Conservation (phyloP, 2,797 vertebrate species). For the Sternotherus odoratus region DNA sequence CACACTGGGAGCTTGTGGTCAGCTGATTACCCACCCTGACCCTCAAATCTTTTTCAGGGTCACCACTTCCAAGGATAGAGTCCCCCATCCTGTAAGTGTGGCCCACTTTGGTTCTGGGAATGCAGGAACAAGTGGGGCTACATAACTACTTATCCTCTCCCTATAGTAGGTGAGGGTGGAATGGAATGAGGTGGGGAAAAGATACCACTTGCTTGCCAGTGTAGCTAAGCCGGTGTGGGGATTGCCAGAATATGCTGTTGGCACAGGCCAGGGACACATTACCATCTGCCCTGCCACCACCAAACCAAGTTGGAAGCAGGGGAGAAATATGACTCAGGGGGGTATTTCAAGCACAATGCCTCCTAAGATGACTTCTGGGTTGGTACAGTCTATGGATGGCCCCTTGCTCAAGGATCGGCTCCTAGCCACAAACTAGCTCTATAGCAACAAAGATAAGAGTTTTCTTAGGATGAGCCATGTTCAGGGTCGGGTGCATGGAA, state of each 20-base stretch:
- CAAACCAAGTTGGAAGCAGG: background rate
- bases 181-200: background rate
- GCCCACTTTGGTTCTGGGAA: background rate
- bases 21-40: background rate
- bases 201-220: background rate
- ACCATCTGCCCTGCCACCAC: background rate
- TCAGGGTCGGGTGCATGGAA: background rate
- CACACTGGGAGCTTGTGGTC: background rate
- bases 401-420: background rate
- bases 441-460: background rate
- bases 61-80: background rate
- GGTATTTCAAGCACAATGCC: background rate
- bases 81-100: background rate
- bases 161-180: background rate
- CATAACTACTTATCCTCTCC: background rate
- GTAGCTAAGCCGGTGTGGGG: background rate
- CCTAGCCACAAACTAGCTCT: background rate
- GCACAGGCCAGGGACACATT: background rate
- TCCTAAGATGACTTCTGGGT: background rate
- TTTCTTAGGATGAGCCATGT: background rate
- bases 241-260: background rate
- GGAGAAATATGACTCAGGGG: background rate
- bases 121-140: background rate
- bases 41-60: background rate
- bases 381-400: background rate